Evolutionary conservation across 2,797 vertebrate species (phyloP).

Genomic region (Aotus griseimembra): DNA sequence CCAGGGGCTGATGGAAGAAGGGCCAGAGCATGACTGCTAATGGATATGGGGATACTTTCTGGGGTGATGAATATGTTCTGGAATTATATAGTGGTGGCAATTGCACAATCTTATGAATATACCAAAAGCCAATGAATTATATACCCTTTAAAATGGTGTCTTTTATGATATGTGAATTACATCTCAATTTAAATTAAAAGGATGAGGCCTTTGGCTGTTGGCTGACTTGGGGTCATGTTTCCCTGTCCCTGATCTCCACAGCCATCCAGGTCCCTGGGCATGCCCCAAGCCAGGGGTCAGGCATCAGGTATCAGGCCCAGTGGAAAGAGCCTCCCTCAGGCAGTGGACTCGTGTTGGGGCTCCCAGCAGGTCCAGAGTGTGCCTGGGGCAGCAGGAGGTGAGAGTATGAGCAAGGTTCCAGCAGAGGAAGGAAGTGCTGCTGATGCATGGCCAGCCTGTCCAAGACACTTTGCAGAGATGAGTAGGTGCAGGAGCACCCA

Average conservation of each 20-base stretch:
- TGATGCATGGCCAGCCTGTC: not conserved
- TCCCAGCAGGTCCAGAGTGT: not conserved
- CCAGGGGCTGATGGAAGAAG: not conserved
- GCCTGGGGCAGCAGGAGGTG: not conserved
- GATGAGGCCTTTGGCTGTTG: not conserved
- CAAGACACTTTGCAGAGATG: not conserved
- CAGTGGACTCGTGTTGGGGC: not conserved
- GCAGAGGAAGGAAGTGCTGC: conserved; percentile 62
- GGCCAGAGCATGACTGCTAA: not conserved
- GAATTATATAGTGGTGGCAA: not conserved
- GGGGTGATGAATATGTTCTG: not conserved
- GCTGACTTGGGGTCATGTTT: not conserved
- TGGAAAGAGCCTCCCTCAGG: not conserved
- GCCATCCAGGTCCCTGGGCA: not conserved
- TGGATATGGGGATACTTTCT: not conserved
- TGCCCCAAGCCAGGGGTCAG: no score
- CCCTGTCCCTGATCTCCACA: not conserved
- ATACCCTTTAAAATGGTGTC: not conserved
- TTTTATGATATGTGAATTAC: not conserved
- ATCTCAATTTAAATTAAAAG: not conserved
- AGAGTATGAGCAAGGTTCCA: not conserved
- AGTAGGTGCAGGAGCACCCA: not conserved
- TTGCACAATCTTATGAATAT: not conserved
- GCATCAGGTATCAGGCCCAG: not conserved
- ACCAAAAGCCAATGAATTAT: not conserved